A percentile compares a stretch with the other conserved stretches of the same genome.
Conservation (phyloP, 2,113 vertebrate genomes). For the Albula goreensis region DNA sequence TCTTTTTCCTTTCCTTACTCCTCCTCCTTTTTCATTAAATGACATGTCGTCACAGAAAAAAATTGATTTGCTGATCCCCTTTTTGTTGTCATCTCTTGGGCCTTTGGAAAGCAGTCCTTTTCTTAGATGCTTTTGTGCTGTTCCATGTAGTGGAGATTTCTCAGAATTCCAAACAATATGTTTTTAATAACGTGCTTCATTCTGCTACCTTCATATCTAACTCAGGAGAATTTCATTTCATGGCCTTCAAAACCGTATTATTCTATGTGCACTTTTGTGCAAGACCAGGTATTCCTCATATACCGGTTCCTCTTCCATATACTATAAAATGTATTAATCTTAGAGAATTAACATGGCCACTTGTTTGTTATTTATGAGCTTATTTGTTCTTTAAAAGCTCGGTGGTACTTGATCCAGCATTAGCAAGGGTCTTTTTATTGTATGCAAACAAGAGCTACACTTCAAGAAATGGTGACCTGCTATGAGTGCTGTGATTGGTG, state of each 20-base stretch:
- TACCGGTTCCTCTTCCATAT: too few relatives aligned
- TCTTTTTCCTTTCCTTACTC: neutral
- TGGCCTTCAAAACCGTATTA: neutral
- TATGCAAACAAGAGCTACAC: neutral
- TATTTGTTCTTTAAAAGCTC: neutral
- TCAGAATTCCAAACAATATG: neutral
- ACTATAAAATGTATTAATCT: neutral
- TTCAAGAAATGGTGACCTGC: neutral
- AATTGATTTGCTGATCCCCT: neutral
- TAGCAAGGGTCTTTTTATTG: neutral
- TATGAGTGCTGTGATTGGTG: neutral
- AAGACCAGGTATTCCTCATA: neutral
- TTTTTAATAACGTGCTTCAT: neutral
- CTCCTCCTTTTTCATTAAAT: constrained; percentile 1
- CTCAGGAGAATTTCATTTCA: neutral
- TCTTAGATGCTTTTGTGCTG: neutral
- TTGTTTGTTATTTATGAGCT: neutral
- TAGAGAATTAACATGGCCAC: too few relatives aligned
- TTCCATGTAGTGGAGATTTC: neutral
- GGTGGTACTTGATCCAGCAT: neutral
- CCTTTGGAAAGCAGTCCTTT: neutral
- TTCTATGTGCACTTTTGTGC: neutral
- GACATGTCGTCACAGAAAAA: neutral
- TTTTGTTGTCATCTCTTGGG: neutral
- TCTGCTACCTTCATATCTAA: neutral